These are phyloP conservation scores for Tetropium fuscum DNA, from an alignment of 2,888 invertebrate genomes.

Conservation along the genomic window DNA sequence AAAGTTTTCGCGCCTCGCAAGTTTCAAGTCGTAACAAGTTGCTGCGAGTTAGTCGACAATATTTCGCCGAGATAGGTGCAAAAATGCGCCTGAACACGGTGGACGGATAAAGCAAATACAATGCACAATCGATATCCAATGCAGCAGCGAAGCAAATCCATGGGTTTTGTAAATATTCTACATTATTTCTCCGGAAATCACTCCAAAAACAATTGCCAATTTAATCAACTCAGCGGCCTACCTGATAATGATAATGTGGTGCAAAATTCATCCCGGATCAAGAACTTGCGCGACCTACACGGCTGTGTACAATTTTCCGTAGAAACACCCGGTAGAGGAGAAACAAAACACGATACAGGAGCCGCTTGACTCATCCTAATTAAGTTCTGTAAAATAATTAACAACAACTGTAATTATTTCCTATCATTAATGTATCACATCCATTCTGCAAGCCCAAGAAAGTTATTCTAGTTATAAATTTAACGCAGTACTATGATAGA, in stretches of 20 bases:
- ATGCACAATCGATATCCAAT: too few species aligned
- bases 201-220: too few species aligned
- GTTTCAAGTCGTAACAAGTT: slow-evolving; percentile 45
- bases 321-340: slow-evolving; percentile 1
- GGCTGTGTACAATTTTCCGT: background rate
- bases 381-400: slow-evolving; percentile 30
- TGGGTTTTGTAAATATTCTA: too few species aligned
- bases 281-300: too few species aligned
- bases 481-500: slow-evolving; percentile 6
- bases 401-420: slow-evolving; percentile 29
- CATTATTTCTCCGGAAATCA: background rate
- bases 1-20: slow-evolving; percentile 43
- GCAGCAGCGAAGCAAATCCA: too few species aligned
- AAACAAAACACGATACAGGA: slow-evolving; percentile 16
- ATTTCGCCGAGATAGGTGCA: slow-evolving; percentile 26
- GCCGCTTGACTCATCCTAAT: slow-evolving; percentile 28
- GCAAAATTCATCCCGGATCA: too few species aligned
- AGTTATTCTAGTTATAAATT: slow-evolving; percentile 23
- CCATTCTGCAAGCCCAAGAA: slow-evolving; percentile 12
- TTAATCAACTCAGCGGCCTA: too few species aligned
- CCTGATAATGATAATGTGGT: too few species aligned
- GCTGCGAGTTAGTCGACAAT: slow-evolving; percentile 38
- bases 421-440: slow-evolving; percentile 25
- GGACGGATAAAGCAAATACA: too few species aligned
- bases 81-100: too few species aligned